Evolutionary conservation across 2,113 vertebrate species (phyloP).

Genomic region (Rallus limicola): DNA sequence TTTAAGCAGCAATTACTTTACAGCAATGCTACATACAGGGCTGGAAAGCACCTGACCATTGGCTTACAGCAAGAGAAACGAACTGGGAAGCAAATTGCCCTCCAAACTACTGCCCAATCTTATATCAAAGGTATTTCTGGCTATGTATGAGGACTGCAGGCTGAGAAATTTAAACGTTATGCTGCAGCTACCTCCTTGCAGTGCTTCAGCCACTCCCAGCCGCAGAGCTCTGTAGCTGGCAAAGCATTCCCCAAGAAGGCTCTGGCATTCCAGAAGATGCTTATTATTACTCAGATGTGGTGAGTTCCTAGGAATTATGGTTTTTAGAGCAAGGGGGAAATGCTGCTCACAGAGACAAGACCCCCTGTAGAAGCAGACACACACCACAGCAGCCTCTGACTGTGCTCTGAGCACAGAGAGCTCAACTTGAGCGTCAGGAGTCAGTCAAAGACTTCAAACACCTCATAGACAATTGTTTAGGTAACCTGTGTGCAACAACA

Average conservation of each 20-base stretch:
- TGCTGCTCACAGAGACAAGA: not conserved
- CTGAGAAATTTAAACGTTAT: not conserved
- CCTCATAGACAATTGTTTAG: not conserved
- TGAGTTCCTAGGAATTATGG: not conserved
- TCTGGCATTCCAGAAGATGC: not conserved
- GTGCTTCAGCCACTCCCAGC: not conserved
- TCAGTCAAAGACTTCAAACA: not conserved
- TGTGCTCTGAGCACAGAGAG: not conserved
- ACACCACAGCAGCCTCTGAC: not conserved
- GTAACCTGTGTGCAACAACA: not conserved
- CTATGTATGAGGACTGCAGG: not conserved
- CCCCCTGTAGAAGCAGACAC: not conserved
- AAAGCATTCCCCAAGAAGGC: not conserved
- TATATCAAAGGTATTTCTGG: not conserved
- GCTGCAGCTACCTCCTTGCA: not conserved
- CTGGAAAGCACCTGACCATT: not conserved
- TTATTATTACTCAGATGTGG: not conserved
- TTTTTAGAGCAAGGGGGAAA: not conserved
- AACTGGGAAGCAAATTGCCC: not conserved
- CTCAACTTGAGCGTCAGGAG: not conserved
- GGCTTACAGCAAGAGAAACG: not conserved
- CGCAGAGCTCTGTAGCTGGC: not conserved
- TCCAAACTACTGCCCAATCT: not conserved
- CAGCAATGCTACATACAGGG: fast-evolving
- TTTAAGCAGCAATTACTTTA: not conserved